Evolutionary conservation across 2,797 vertebrate species (phyloP), one percentile per base, ranked within the genome.

Genomic region (Hypotaenidia philippensis): DNA sequence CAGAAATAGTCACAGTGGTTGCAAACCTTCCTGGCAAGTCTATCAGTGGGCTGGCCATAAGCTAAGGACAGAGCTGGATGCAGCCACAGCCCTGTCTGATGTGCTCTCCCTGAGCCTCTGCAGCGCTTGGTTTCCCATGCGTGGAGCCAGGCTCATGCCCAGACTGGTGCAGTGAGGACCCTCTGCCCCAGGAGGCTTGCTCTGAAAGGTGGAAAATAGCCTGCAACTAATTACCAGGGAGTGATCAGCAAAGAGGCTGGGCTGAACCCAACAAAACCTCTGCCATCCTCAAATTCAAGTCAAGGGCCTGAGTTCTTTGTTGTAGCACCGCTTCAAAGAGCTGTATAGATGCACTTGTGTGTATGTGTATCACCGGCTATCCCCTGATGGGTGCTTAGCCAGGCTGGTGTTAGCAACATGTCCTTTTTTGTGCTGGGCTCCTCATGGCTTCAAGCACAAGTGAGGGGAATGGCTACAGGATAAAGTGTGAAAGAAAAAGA

Each of bases 111-210:
- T 18, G 11, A 66, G 64, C 14, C 9, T 68, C 49, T 63, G 45
- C 38, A 52, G 45, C 26, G 9, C 59, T 31, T 25, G 38, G 55
- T 32, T 69, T 20, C 34, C 57, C 17, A 13, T 1, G 4, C 0
- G 0, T 36, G 25, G 68, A 34, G n/a, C 23, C 52, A 76, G 44
- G 20, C 27, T 52, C 0, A 0, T 61, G n/a, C 36, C 53, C 41
- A 56, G 36, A 72, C 4, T 2, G 0, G 10, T 55, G 40, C n/a
- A 52, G 9, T 32, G 52, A 89, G 32, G 31, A 38, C 44, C 19
- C 25, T 59, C 38, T 1, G 2, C 10, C 5, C 21, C 32, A 15
- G 31, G 6, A 44, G 17, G 9, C 13, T 81, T 25, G 27, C 13
- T 47, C 41, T 72, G 68, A 72, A 79, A 80, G 38, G 17, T 61